These are phyloP conservation scores for Lasiurus cinereus DNA, from an alignment of 2,113 vertebrate species.

Conservation along the genomic window DNA sequence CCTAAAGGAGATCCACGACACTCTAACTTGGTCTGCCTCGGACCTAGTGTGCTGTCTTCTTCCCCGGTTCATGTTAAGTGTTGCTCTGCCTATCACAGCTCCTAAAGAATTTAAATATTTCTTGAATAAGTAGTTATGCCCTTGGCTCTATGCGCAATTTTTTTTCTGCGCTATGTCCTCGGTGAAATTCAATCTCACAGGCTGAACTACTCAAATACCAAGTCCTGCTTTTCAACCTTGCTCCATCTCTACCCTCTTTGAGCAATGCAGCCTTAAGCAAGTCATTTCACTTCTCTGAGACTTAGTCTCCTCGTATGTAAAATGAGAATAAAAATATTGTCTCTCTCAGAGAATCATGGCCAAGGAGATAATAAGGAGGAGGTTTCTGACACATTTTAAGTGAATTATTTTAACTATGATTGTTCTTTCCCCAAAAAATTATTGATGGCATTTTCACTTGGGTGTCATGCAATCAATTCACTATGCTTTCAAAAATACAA, in stretches of 20 bases:
- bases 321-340: neutral
- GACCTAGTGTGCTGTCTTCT: neutral
- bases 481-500: neutral
- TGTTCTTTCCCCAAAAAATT: neutral
- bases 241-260: neutral
- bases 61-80: neutral
- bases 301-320: neutral
- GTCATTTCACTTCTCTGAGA: neutral
- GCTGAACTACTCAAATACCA: neutral
- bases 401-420: neutral
- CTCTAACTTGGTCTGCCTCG: neutral
- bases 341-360: neutral
- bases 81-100: neutral
- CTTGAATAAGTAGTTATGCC: neutral
- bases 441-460: neutral
- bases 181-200: neutral
- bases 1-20: neutral
- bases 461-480: neutral
- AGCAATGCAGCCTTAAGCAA: neutral
- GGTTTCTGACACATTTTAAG: neutral
- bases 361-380: neutral
- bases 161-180: neutral
- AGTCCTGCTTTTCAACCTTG: accelerated
- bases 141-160: neutral
- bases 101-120: neutral